Base-by-base conservation (phyloP, 2,797 vertebrate genomes). In the Sebastes cheni region DNA sequence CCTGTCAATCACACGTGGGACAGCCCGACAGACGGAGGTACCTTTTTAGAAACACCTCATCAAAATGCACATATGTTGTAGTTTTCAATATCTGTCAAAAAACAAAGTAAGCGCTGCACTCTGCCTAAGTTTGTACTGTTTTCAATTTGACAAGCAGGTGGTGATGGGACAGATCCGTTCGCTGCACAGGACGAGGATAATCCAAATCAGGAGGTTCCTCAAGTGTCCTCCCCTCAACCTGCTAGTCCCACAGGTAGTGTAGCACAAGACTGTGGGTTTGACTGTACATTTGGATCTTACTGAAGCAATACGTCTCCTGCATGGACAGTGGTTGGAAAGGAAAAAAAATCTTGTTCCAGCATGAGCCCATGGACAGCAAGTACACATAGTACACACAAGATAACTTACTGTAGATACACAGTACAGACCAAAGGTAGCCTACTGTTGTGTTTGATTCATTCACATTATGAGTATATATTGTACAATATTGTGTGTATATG, bases 211-310 rank as follows among this genome's bases (percentile, higher is more conserved):
- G 91, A 93, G 22, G 80, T 87, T 77, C 83, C 91, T 79, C 74
- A 81, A 46, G 72, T 88, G 72, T 86, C 88, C 25, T 86, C 93
- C 25, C 86, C 92, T 39, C 86, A 86, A 23, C 62, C 89, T 36
- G 89, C 91, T 62, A 94, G 94, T 81, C 94, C 94, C 18, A 90
- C 93, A 90, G 95, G 96, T 96, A 80, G 12, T 29, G 76, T 81
- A 71, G 22, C 6, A 42, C 14, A 34, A 34, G 2, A 18, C 59
- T 65, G 16, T 23, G 11, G n/a, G 4, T n/a, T 32, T 36, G 3
- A 67, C 29, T 55, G 30, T 42, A 46, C 16, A 60, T 52, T 10
- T 29, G 9, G 11, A 52, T 34, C 16, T 52, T 23, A 75, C 32
- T n/a, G 50, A 80, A 4, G n/a, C 12, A 69, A 6, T 56, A 56